Conservation (phyloP, 1,140 invertebrate genomes). For the Sarcophaga bullata region DNA sequence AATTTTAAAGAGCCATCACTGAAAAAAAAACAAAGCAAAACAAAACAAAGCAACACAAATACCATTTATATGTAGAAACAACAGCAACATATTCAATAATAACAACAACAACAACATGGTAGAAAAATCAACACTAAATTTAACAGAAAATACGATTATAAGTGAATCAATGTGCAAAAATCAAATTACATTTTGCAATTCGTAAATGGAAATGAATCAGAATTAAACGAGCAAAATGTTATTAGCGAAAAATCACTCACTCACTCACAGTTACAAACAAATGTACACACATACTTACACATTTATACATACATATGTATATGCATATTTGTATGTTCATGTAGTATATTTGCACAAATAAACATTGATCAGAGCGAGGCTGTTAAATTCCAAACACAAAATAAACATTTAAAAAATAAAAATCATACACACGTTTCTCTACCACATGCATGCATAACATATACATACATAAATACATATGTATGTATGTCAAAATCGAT, state of each 20-base stretch:
- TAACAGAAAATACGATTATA: slow-evolving; percentile 39
- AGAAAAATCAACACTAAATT: slow-evolving; percentile 28
- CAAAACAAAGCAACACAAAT: no score
- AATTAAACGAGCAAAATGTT: slow-evolving; percentile 39
- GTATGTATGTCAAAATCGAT: no score
- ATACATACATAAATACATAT: no score
- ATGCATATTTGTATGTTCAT: background rate
- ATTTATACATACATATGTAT: background rate
- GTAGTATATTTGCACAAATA: no score
- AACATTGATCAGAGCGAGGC: no score
- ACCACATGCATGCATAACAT: no score
- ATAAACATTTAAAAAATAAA: no score
- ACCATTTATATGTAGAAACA: no score
- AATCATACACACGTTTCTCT: no score
- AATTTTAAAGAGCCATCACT: background rate
- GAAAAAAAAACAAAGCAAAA: no score
- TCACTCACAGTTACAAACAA: background rate
- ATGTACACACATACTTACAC: background rate
- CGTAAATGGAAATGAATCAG: slow-evolving; percentile 39
- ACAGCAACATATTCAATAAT: background rate
- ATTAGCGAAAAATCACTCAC: slow-evolving; percentile 25
- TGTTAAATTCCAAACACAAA: no score
- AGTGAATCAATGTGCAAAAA: slow-evolving; percentile 39
- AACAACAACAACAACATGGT: background rate
- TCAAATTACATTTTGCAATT: slow-evolving; percentile 40